Evolutionary conservation across 2,797 vertebrate genomes (phyloP).

Genomic region (Babyrousa celebensis): DNA sequence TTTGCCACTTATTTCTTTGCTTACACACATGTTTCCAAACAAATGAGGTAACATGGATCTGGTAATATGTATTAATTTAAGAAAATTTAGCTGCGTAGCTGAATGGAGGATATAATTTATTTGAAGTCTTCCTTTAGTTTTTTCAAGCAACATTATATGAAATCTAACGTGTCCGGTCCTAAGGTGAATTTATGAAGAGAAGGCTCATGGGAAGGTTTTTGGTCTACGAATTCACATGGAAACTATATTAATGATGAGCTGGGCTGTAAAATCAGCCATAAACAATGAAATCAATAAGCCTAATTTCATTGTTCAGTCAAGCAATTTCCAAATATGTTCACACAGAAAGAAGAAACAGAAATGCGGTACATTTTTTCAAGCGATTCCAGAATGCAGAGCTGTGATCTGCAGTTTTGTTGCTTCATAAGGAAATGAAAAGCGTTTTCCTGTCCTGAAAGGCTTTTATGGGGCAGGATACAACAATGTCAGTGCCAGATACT

Average conservation of each 20-base stretch:
- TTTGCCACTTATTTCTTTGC: background rate
- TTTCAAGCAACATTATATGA: background rate
- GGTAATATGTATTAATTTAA: background rate
- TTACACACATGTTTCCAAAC: background rate
- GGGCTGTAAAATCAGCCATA: constrained; percentile 61
- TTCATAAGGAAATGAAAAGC: background rate
- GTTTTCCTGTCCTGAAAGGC: background rate
- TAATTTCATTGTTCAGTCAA: constrained; percentile 57
- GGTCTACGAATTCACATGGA: constrained; percentile 22
- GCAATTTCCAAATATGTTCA: background rate
- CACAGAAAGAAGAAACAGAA: background rate
- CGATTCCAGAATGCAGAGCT: background rate
- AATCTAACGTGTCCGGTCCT: background rate
- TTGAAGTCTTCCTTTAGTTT: background rate
- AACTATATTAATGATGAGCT: constrained; percentile 31
- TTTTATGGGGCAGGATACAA: background rate
- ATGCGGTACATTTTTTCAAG: background rate
- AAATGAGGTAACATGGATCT: background rate
- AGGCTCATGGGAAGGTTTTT: background rate
- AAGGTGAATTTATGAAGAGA: constrained; percentile 47
- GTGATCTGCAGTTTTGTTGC: background rate
- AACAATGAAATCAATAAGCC: constrained; percentile 43
- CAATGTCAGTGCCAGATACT: background rate
- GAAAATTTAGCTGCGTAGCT: background rate
- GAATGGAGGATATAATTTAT: constrained; percentile 7